These are phyloP conservation scores for Platerodrilus igneus DNA, from an alignment of 2,888 invertebrate species.

Conservation along the genomic window DNA sequence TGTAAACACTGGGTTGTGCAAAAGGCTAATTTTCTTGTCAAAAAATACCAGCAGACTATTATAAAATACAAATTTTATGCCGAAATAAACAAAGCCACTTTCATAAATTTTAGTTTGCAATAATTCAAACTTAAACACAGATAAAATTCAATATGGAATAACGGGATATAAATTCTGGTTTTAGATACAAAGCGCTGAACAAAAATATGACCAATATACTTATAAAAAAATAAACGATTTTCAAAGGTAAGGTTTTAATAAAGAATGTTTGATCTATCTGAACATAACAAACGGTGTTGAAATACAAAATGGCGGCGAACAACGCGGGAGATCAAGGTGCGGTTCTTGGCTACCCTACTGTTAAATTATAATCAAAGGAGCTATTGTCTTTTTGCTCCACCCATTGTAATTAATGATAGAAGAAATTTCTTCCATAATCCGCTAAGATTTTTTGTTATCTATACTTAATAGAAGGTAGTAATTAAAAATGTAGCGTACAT, in stretches of 20 bases:
- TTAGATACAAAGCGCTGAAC: constrained; percentile 9
- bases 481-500: no score
- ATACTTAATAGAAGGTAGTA: no score
- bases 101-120: no score
- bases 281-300: constrained; percentile 27
- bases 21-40: no score
- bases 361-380: constrained; percentile 32
- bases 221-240: constrained; percentile 21
- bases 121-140: background rate
- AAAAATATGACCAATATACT: constrained; percentile 14
- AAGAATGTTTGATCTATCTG: no score
- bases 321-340: constrained; percentile 35
- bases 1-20: no score
- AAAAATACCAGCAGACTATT: no score
- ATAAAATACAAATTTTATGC: no score
- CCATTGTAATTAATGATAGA: constrained; percentile 32
- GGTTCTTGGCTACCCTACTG: constrained; percentile 34
- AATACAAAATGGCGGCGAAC: constrained; percentile 35
- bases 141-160: constrained; percentile 1
- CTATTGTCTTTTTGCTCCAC: constrained; percentile 36
- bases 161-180: background rate
- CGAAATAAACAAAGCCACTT: no score
- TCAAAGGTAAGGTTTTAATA: constrained; percentile 21
- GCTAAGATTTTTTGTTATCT: no score
- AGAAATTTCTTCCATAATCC: no score